phyloP scores from a whole-genome alignment of 1,140 invertebrate species.

The Drosophila persimilis region DNA sequence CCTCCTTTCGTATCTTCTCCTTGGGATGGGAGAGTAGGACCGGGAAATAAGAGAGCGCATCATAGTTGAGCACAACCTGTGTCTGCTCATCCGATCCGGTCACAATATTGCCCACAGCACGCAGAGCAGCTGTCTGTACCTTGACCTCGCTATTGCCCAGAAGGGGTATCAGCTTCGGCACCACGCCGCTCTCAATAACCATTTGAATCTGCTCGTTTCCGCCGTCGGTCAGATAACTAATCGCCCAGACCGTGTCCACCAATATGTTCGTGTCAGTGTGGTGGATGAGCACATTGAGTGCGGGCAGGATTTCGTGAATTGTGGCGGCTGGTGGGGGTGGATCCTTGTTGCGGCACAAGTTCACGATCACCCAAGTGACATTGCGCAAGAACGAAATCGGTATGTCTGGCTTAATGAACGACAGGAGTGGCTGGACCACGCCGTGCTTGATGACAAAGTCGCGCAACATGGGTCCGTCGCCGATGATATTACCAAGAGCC shows the following conservation, averaged over 20 bases:
- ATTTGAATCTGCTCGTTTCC: conserved; percentile 99
- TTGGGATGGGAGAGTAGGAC: conserved; percentile 93
- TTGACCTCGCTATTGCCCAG: conserved; percentile 98
- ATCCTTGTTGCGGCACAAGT: conserved; percentile 98
- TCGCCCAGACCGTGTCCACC: conserved; percentile 99
- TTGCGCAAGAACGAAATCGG: conserved; percentile 96
- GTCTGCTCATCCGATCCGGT: conserved; percentile 99
- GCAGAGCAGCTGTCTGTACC: conserved; percentile 97
- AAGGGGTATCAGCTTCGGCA: conserved; percentile 96
- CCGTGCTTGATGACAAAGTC: conserved; percentile 96
- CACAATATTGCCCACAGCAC: conserved; percentile 99
- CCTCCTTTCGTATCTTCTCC: conserved; percentile 94
- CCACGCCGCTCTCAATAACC: conserved; percentile 98
- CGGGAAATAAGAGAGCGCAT: conserved; percentile 96
- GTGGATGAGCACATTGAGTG: conserved; percentile 96
- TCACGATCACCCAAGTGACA: conserved; percentile 99
- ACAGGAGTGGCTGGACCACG: conserved; percentile 93
- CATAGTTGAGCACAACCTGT: conserved; percentile 96
- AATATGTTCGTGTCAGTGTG: conserved; percentile 98
- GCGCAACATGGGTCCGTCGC: conserved; percentile 94
- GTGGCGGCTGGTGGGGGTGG: conserved; percentile 93
- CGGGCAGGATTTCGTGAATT: conserved; percentile 96
- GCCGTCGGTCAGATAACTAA: conserved; percentile 99
- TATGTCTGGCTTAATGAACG: conserved; percentile 96
- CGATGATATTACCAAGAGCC: conserved; percentile 98